Conservation (phyloP, 2,113 vertebrate species). For the Climacteris rufus region DNA sequence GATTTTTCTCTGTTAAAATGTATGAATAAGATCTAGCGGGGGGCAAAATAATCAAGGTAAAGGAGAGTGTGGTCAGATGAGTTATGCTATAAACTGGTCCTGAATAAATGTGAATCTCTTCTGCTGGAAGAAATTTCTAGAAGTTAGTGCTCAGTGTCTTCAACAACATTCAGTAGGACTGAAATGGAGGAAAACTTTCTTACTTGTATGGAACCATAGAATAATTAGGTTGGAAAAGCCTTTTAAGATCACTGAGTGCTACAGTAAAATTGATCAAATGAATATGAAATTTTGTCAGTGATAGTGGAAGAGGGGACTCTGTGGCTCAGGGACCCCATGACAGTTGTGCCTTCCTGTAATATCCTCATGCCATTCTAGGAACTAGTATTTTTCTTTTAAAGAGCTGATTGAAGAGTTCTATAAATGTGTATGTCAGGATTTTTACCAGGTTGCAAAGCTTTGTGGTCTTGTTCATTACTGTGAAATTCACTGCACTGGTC, state of each 20-base stretch:
- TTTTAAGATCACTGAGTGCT: neutral
- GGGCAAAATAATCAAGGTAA: neutral
- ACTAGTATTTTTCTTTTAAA: neutral
- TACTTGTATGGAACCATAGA: neutral
- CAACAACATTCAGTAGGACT: neutral
- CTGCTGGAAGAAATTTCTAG: neutral
- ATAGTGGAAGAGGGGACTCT: neutral
- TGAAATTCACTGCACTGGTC: neutral
- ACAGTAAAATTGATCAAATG: neutral
- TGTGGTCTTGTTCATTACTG: neutral
- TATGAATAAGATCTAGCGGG: neutral
- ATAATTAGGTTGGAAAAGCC: neutral
- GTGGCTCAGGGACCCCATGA: neutral
- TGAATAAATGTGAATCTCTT: neutral
- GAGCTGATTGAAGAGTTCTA: neutral
- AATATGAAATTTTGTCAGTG: neutral
- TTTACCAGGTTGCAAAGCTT: neutral
- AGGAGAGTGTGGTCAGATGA: neutral
- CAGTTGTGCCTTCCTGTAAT: neutral
- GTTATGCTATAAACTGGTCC: neutral
- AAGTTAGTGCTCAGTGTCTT: neutral
- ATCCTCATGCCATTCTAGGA: neutral
- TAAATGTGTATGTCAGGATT: neutral
- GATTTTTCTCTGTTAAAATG: neutral
- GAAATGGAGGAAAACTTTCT: neutral